A percentile compares a stretch with the other conserved stretches of the same genome.
Conservation (phyloP, 2,888 invertebrate genomes). For the Lycophotia porphyrea region DNA sequence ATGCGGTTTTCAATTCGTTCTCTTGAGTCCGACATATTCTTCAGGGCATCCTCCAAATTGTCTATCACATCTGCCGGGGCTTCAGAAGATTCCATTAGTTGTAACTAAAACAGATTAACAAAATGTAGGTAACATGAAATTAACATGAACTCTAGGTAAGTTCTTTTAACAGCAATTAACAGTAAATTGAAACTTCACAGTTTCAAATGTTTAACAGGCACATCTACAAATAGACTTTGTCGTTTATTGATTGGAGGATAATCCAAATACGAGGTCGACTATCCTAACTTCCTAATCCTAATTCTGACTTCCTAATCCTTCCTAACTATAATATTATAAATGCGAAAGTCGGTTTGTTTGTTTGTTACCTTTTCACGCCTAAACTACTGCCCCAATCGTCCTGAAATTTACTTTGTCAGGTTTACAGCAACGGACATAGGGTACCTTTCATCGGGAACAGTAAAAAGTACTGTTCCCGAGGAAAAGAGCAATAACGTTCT, state of each 20-base stretch:
- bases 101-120: constrained; percentile 69
- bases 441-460: too few relatives aligned
- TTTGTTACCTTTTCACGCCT: too few relatives aligned
- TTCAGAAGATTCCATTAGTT: constrained; percentile 77
- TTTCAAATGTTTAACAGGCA: not conserved
- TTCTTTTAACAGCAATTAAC: not conserved
- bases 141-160: not conserved
- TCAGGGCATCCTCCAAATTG: constrained; percentile 78
- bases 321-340: too few relatives aligned
- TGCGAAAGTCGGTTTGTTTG: too few relatives aligned
- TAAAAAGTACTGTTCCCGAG: too few relatives aligned
- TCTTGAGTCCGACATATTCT: constrained; percentile 71
- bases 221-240: not conserved
- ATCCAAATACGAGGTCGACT: not conserved
- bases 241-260: not conserved
- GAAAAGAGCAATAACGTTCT: too few relatives aligned
- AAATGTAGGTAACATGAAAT: not conserved
- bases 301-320: too few relatives aligned
- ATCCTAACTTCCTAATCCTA: too few relatives aligned
- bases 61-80: constrained; percentile 72
- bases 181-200: not conserved
- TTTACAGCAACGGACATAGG: too few relatives aligned
- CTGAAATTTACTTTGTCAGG: too few relatives aligned
- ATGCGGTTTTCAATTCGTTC: constrained; percentile 75
- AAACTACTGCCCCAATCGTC: too few relatives aligned